Conservation (phyloP, 1,140 invertebrate species). For the Trichonephila inaurata region DNA sequence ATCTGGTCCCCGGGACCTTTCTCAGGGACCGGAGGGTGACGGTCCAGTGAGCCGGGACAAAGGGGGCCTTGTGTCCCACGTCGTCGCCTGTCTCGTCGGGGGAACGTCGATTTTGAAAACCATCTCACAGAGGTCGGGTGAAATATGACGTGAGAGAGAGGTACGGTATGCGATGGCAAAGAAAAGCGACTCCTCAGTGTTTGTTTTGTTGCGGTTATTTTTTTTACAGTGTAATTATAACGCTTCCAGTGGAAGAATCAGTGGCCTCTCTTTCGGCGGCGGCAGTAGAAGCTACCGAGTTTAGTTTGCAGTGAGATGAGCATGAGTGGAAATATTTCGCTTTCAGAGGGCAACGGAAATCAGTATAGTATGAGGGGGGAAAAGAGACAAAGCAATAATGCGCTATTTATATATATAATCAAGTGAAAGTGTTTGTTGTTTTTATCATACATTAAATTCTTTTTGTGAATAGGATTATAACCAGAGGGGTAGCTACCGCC, state of each 20-base stretch:
- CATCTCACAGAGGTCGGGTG: neutral
- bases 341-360: too few species aligned
- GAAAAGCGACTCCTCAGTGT: neutral
- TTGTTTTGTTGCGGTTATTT: neutral
- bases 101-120: neutral
- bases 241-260: neutral
- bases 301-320: neutral
- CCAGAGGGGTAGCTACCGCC: too few species aligned
- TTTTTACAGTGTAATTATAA: neutral
- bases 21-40: conserved; percentile 28
- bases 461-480: too few species aligned
- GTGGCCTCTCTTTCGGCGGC: neutral
- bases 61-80: conserved; percentile 50
- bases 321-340: neutral
- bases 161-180: neutral
- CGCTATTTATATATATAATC: too few species aligned
- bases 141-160: conserved; percentile 34
- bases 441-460: too few species aligned
- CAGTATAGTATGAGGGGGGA: too few species aligned
- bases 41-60: conserved; percentile 57
- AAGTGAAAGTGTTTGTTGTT: too few species aligned
- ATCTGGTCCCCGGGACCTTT: conserved; percentile 36
- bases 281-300: too few species aligned
- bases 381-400: too few species aligned
- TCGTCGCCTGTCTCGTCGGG: neutral